Conservation (phyloP, 2,113 vertebrate species). For the Isichthys henryi region DNA sequence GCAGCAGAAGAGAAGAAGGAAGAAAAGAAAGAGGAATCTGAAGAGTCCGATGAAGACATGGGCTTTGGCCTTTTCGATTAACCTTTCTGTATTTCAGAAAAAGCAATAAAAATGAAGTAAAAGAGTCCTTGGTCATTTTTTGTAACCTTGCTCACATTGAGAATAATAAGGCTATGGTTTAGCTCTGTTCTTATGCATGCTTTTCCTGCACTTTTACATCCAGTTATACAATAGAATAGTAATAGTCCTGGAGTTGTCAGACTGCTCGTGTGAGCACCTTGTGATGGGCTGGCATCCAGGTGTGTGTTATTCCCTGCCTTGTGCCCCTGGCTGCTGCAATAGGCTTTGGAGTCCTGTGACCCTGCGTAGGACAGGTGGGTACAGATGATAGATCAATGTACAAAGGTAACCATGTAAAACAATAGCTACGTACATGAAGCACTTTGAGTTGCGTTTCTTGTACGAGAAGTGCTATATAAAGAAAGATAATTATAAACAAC, state of each 20-base stretch:
- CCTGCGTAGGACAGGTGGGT: background rate
- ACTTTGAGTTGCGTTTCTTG: too few species aligned
- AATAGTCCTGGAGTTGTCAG: background rate
- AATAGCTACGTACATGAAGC: background rate
- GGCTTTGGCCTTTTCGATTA: constrained; percentile 76
- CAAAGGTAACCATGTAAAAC: background rate
- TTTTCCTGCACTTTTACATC: background rate
- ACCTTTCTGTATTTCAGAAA: constrained; percentile 47
- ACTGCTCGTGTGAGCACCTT: background rate
- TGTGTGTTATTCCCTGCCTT: background rate
- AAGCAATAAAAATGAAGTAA: constrained; percentile 65
- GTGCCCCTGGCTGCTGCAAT: background rate
- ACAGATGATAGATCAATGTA: background rate
- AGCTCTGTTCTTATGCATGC: background rate
- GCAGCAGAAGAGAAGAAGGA: constrained; percentile 74
- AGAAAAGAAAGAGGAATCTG: constrained; percentile 73
- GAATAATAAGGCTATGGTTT: background rate
- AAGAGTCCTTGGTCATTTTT: background rate
- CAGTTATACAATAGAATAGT: background rate
- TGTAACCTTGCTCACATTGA: background rate
- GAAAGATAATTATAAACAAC: too few species aligned
- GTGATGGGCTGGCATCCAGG: background rate
- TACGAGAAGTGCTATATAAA: too few species aligned
- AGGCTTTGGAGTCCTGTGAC: background rate
- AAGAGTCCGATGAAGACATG: constrained; percentile 74